Conservation (phyloP, 2,797 vertebrate genomes). For the Squalus acanthias region DNA sequence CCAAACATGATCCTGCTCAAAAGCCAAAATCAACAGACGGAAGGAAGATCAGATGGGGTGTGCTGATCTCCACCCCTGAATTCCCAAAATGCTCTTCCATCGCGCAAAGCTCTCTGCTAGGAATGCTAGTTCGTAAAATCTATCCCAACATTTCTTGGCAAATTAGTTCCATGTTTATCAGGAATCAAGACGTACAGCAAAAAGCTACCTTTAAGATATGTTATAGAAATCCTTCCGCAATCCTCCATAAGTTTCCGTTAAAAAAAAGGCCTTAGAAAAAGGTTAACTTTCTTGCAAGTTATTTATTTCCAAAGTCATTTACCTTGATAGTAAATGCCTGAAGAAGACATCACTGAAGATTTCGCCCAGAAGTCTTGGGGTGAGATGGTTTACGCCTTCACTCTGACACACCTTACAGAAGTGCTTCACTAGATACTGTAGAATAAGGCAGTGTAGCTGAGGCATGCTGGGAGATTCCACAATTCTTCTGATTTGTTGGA, state of each 20-base stretch:
- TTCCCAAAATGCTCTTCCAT: background rate
- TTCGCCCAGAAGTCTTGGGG: slow-evolving; percentile 57
- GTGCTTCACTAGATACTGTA: slow-evolving; percentile 61
- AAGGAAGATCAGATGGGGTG: background rate
- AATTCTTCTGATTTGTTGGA: slow-evolving; percentile 62
- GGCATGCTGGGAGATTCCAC: slow-evolving; percentile 64
- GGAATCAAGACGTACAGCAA: background rate
- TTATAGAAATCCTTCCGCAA: background rate
- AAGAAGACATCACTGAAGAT: slow-evolving; percentile 62
- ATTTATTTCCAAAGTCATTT: slow-evolving; percentile 34
- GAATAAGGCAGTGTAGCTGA: slow-evolving; percentile 62
- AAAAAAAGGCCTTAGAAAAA: background rate
- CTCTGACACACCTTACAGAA: slow-evolving; percentile 57
- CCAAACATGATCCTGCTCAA: background rate
- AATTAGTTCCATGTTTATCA: background rate
- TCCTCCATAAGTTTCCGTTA: background rate
- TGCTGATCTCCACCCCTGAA: background rate
- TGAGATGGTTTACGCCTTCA: slow-evolving; percentile 48
- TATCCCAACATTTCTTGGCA: background rate
- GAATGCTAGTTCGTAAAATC: background rate
- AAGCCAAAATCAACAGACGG: background rate
- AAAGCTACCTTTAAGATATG: background rate
- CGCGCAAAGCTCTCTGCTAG: background rate
- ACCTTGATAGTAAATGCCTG: slow-evolving; percentile 58
- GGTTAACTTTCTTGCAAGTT: background rate